Base-by-base conservation (phyloP, 2,888 invertebrate species). In the Patella pellucida region DNA sequence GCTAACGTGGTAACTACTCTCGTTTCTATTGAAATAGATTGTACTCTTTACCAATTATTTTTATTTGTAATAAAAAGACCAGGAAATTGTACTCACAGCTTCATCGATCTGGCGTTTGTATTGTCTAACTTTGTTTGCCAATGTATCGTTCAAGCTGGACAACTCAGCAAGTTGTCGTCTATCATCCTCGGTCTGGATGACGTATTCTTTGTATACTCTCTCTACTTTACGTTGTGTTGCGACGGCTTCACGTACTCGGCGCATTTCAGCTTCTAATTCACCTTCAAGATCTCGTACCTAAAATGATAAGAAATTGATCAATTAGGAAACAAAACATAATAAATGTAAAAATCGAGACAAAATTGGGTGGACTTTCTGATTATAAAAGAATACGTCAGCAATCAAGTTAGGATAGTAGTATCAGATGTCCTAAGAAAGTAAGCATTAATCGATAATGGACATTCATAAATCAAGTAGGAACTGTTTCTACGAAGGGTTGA, bases 71-170 rank as follows among this genome's bases (percentile, higher is more conserved):
- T 9, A 41, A 9, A 9, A 41, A 5, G 9, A 41, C 41, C 0
- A 9, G 41, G 41, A 41, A 41, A 41, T 41, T 41, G 41, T 72
- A 89, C 90, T 86, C 82, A 91, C 91, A 68, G 90, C 88, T 81
- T 91, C 90, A 75, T 91, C 91, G 74, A 91, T 84, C 85, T 91
- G 91, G 78, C 91, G 83, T 82, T 88, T 90, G 85, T 89, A 89
- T 73, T 88, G 85, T 82, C 88, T 90, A 83, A 89, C 80, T 80
- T 88, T 88, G 74, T 88, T 82, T 79, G 79, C 83, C 76, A 90
- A 84, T 75, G 86, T 88, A 76, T 90, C 90, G 81, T 84, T 84
- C 69, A 87, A 77, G 74, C 90, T 88, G 31, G 78, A 77, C 62
- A 89, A 83, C 78, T 91, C 91, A 52, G 85, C 82, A 68, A 88